phyloP scores from a whole-genome alignment of 2,888 invertebrate genomes.

The Meiosimyza decipiens region DNA sequence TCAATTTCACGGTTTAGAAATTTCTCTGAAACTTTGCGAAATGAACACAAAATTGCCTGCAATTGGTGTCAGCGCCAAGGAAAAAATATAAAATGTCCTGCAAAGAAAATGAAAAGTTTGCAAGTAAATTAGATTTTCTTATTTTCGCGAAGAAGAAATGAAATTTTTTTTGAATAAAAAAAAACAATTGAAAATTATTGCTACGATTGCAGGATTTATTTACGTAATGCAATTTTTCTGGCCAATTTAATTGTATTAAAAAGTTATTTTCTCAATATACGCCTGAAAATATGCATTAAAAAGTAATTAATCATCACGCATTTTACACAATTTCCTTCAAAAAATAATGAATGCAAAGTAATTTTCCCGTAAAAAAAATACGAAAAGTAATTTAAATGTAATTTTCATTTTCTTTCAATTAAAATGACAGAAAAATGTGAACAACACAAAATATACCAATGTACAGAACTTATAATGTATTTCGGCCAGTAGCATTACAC shows the following conservation, averaged over 20 bases:
- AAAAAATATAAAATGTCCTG: neutral
- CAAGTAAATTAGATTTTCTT: slow-evolving; percentile 46
- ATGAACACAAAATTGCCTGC: slow-evolving; percentile 10
- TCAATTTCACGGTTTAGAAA: slow-evolving; percentile 27
- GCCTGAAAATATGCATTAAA: slow-evolving; percentile 30
- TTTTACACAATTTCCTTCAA: slow-evolving; percentile 39
- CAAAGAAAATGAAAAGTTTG: slow-evolving; percentile 41
- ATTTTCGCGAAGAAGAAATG: neutral
- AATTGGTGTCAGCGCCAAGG: neutral
- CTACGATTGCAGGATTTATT: slow-evolving; percentile 51
- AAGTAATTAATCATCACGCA: slow-evolving; percentile 35
- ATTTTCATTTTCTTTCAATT: slow-evolving; percentile 8
- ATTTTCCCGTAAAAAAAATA: neutral
- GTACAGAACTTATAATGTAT: neutral
- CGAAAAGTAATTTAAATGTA: neutral
- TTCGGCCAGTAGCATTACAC: neutral
- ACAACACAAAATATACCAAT: neutral
- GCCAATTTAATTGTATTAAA: slow-evolving; percentile 9
- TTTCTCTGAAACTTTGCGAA: neutral
- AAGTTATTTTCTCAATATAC: slow-evolving; percentile 33
- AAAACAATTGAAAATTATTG: slow-evolving; percentile 38
- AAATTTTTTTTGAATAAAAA: too few relatives aligned
- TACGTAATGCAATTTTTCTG: slow-evolving; percentile 34
- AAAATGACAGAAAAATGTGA: slow-evolving; percentile 3
- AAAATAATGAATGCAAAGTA: slow-evolving; percentile 11